Conservation (phyloP, 2,797 vertebrate genomes). For the Aphelocoma californica region DNA sequence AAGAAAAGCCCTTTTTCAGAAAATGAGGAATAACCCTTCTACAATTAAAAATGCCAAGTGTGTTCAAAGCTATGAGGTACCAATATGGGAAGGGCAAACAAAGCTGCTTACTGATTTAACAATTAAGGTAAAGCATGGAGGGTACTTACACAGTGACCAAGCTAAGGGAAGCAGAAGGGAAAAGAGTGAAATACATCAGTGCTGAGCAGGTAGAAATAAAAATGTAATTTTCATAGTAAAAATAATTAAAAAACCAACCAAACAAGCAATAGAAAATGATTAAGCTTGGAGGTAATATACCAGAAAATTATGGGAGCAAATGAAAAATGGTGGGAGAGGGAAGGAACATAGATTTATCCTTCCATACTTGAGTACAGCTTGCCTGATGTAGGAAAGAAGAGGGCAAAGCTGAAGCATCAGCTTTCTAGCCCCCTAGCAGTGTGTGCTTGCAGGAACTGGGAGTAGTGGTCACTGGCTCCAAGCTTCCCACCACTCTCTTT, state of each 20-base stretch:
- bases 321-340: conserved; percentile 23
- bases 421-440: background rate
- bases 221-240: conserved; percentile 46
- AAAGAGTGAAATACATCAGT: conserved; percentile 79
- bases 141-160: conserved; percentile 98
- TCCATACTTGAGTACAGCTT: background rate
- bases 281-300: conserved; percentile 35
- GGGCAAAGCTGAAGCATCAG: background rate
- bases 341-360: conserved; percentile 6
- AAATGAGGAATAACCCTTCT: background rate
- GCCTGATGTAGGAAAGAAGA: background rate
- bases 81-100: conserved; percentile 23
- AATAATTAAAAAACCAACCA: conserved; percentile 6
- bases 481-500: background rate
- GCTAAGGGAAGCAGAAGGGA: conserved; percentile 87
- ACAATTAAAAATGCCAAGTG: background rate
- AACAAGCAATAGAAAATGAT: conserved; percentile 51
- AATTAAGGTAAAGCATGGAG: conserved; percentile 63
- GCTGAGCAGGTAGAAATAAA: conserved; percentile 66
- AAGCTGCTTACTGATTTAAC: conserved; percentile 20
- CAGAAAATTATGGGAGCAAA: conserved; percentile 51
- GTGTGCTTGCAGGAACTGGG: background rate
- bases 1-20: background rate
- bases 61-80: conserved; percentile 3
- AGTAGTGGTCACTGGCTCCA: background rate